Base-by-base conservation (phyloP, 1,140 invertebrate genomes). In the Caenorhabditis latens region DNA sequence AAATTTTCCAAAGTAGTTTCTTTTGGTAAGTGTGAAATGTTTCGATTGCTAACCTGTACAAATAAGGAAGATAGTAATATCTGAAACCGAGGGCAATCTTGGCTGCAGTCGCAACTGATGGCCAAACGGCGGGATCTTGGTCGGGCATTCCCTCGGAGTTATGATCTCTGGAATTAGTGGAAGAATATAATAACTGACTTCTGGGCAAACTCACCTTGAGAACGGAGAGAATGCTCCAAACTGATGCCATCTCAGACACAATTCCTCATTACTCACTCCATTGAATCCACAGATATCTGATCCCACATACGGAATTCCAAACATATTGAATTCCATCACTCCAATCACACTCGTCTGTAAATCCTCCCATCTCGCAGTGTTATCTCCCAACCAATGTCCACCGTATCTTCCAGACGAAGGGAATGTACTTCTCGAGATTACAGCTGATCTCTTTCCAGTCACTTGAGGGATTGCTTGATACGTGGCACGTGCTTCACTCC, bases 321-420 rank as follows among this genome's bases (percentile, higher is more conserved):
- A 97, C 79, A 97, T 93, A 90, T 95, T 96, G 93, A 95, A 96
- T 90, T 95, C 95, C 24, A 97, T 75, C 7, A 67, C 92, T 42
- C 93, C 94, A 75, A 94, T 93, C 32, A 94, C 93, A 24, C 93
- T 93, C 32, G 89, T 91, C n/a, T 89, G 87, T 67, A 95, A 86
- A 88, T 94, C 91, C 8, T 90, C 86, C 94, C 93, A 94, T 19
- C 90, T 89, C 7, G 93, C 93, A 2, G 83, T 90, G 87, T 94
- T 94, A 89, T 94, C 94, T 21, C 94, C 94, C 11, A 93, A 90
- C 95, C 95, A 95, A 87, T 95, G 94, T 50, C 93, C 93, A 82
- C 92, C 93, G 90, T 93, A 94, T 71, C 93, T 89, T 40, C 95
- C 95, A 84, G 93, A 92, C 50, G 94, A 93, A 7, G 93, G 87